phyloP scores from a whole-genome alignment of 2,888 invertebrate species.

The Troides helena region DNA sequence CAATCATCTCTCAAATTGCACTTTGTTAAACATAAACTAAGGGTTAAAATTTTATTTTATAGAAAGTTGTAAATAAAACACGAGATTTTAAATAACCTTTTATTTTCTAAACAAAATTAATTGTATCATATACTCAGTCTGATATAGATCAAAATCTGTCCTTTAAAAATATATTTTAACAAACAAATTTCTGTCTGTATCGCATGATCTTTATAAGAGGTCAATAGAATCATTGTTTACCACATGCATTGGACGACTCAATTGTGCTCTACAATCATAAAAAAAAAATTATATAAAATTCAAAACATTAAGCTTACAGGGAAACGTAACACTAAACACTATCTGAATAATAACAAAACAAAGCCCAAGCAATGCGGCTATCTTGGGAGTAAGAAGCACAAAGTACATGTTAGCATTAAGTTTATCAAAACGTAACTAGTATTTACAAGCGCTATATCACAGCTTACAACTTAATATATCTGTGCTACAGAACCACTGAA shows the following conservation, averaged over 20 bases:
- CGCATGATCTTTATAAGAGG: constrained; percentile 45
- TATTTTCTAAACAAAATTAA: constrained; percentile 70
- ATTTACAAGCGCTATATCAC: constrained; percentile 76
- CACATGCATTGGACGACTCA: constrained; percentile 16
- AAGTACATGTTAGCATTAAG: constrained; percentile 37
- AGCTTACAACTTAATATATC: constrained; percentile 66
- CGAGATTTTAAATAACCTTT: constrained; percentile 45
- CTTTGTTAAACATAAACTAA: too few relatives aligned
- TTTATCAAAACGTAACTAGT: constrained; percentile 34
- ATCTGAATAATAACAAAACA: constrained; percentile 30
- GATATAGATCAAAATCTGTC: constrained; percentile 60
- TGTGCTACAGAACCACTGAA: constrained; percentile 37
- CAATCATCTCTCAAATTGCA: too few relatives aligned
- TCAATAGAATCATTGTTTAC: constrained; percentile 29
- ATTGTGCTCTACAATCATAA: constrained; percentile 25
- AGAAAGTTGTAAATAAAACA: neutral
- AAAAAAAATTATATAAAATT: constrained; percentile 21
- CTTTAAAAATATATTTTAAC: constrained; percentile 62
- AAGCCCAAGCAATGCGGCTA: constrained; percentile 36
- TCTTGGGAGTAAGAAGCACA: constrained; percentile 29
- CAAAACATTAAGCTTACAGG: constrained; percentile 14
- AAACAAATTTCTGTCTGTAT: constrained; percentile 53
- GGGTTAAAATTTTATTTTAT: neutral
- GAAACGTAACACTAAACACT: constrained; percentile 22
- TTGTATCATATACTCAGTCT: constrained; percentile 76